These are phyloP conservation scores for Aquatica leii DNA, from an alignment of 2,888 invertebrate species.

Conservation along the genomic window DNA sequence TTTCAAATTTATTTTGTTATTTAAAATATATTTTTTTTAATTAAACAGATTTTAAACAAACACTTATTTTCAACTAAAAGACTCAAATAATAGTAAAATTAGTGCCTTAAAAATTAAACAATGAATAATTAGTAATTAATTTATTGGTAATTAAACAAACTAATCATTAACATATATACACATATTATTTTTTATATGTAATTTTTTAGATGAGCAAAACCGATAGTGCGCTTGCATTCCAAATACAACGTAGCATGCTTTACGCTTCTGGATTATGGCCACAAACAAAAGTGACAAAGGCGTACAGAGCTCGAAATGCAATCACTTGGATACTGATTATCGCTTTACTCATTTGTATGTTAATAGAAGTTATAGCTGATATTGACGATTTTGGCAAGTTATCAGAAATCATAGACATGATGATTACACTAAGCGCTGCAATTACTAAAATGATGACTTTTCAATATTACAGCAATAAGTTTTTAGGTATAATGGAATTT, in stretches of 20 bases:
- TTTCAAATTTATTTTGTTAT: no score
- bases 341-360: slow-evolving; percentile 14
- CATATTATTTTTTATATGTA: no score
- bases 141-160: no score
- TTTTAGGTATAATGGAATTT: slow-evolving; percentile 14
- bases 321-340: slow-evolving; percentile 10
- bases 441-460: slow-evolving; percentile 20
- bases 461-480: slow-evolving; percentile 8
- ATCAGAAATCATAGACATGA: slow-evolving; percentile 29
- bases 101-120: no score
- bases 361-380: slow-evolving; percentile 17
- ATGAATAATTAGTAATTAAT: no score
- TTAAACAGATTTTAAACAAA: no score
- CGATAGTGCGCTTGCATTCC: slow-evolving; percentile 9
- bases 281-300: background rate
- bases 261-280: slow-evolving; percentile 26
- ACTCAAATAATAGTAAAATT: no score
- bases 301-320: slow-evolving; percentile 8
- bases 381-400: slow-evolving; percentile 23
- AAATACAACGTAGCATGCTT: slow-evolving; percentile 21
- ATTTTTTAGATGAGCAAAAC: slow-evolving; percentile 20
- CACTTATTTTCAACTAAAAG: no score
- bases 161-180: no score
- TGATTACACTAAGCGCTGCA: slow-evolving; percentile 23
- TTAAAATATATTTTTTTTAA: no score